Percentiles rank a stretch among this genome's conserved stretches.
Conservation (phyloP, 2,888 invertebrate species). For the Xanthorhoe designata region DNA sequence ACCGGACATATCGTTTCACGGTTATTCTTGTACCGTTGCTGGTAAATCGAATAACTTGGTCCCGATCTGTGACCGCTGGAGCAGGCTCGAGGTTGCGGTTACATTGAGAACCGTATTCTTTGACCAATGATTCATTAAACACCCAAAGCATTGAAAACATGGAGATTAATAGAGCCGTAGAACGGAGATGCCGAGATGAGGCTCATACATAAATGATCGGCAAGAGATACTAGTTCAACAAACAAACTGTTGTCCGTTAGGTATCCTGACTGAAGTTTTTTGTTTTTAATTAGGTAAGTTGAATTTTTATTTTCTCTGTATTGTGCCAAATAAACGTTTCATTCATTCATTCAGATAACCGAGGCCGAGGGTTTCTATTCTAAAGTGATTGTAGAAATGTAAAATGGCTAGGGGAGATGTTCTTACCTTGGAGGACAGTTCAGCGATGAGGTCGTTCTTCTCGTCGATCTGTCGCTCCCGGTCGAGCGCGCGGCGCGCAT, state of each 20-base stretch:
- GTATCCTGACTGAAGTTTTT: too few relatives aligned
- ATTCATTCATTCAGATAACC: too few relatives aligned
- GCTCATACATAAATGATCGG: too few relatives aligned
- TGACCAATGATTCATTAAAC: not conserved
- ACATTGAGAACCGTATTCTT: constrained; percentile 23
- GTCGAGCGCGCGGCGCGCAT: constrained; percentile 90
- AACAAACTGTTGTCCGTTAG: too few relatives aligned
- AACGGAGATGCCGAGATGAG: too few relatives aligned
- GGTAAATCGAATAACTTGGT: constrained; percentile 39
- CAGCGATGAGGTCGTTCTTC: constrained; percentile 91
- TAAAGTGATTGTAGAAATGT: too few relatives aligned
- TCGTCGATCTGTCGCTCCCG: constrained; percentile 92
- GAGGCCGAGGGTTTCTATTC: too few relatives aligned
- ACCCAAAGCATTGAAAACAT: not conserved
- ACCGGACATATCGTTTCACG: constrained; percentile 40
- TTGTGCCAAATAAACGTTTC: too few relatives aligned
- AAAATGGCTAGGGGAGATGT: too few relatives aligned
- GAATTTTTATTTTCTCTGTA: too few relatives aligned
- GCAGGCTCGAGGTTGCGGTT: constrained; percentile 24
- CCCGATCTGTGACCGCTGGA: constrained; percentile 31
- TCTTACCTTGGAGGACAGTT: constrained; percentile 91
- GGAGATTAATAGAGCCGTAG: not conserved
- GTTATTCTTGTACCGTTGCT: constrained; percentile 42
- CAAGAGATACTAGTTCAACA: too few relatives aligned
- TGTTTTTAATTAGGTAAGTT: too few relatives aligned